Evolutionary conservation across 2,888 invertebrate species (phyloP).

Genomic region (Odontothrips loti): DNA sequence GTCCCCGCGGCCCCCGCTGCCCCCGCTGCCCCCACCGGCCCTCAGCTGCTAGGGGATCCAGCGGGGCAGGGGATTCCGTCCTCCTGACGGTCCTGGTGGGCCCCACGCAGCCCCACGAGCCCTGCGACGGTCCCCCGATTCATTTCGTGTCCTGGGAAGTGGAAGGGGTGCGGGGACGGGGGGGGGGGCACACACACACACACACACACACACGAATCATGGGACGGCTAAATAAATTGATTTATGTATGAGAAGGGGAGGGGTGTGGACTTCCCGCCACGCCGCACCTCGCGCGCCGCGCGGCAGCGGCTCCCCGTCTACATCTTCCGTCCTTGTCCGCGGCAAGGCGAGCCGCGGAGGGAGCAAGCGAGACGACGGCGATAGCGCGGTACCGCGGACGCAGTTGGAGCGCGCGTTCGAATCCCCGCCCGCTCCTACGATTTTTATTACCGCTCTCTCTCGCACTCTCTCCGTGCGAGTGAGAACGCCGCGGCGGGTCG

Average conservation of each 20-base stretch:
- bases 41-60: not conserved
- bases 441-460: too few species aligned
- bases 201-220: slow-evolving; percentile 3
- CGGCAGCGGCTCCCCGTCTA: too few species aligned
- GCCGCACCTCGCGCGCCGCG: not conserved
- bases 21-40: too few species aligned
- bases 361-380: too few species aligned
- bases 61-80: not conserved
- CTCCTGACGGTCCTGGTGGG: not conserved
- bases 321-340: not conserved
- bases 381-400: too few species aligned
- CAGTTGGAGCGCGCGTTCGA: too few species aligned
- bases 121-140: not conserved
- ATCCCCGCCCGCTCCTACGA: too few species aligned
- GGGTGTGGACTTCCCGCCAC: slow-evolving; percentile 3
- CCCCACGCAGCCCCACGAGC: too few species aligned
- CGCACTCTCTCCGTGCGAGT: too few species aligned
- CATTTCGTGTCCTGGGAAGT: not conserved
- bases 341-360: not conserved
- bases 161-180: not conserved
- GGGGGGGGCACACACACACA: not conserved
- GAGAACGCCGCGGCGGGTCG: too few species aligned
- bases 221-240: slow-evolving; percentile 14
- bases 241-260: slow-evolving; percentile 8
- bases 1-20: too few species aligned